These are phyloP conservation scores for Pipistrellus nathusii DNA, from an alignment of 2,797 vertebrate genomes.

Conservation along the genomic window DNA sequence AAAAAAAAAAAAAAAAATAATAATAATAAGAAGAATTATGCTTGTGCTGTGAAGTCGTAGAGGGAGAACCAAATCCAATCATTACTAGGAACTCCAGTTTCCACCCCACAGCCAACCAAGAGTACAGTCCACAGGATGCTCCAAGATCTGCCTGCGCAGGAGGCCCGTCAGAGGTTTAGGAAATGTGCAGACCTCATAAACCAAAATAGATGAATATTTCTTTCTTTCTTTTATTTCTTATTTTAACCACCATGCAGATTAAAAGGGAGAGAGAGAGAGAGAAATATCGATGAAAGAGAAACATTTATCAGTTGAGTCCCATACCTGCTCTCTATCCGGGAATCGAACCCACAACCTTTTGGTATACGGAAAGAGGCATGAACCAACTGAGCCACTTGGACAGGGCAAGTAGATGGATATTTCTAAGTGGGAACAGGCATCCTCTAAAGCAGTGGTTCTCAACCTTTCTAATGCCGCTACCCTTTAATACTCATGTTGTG, in stretches of 20 bases:
- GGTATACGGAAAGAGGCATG: neutral
- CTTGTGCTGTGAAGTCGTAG: neutral
- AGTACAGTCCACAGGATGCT: neutral
- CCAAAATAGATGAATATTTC: neutral
- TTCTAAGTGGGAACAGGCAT: neutral
- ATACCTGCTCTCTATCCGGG: neutral
- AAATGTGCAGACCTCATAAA: neutral
- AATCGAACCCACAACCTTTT: neutral
- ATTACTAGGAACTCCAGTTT: neutral
- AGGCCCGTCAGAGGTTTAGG: neutral
- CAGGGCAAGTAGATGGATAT: neutral
- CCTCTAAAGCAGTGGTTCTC: neutral
- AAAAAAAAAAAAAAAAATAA: no score
- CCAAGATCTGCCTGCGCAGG: no score
- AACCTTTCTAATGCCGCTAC: no score
- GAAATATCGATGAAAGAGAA: neutral
- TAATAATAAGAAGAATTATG: no score
- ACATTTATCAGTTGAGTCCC: neutral
- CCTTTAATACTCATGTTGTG: no score
- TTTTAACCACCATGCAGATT: neutral
- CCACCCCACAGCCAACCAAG: neutral
- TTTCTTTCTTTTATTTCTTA: neutral
- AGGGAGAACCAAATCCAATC: neutral
- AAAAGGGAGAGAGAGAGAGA: neutral
- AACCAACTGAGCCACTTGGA: neutral